phyloP scores from a whole-genome alignment of 2,797 vertebrate genomes.

The Bovichtus variegatus region DNA sequence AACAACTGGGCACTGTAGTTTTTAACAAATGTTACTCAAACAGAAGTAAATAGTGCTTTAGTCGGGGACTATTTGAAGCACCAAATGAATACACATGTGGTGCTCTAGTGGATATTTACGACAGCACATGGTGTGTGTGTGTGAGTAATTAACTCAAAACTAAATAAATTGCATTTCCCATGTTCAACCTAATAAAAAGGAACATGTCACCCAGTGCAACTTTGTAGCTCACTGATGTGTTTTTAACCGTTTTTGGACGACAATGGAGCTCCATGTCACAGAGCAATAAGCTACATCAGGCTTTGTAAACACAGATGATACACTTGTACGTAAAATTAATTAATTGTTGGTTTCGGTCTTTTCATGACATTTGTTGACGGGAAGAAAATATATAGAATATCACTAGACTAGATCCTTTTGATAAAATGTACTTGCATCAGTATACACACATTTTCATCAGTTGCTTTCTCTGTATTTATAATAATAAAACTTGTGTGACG shows the following conservation, averaged over 20 bases:
- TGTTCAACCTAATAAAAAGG: slow-evolving; percentile 9
- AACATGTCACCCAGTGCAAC: neutral
- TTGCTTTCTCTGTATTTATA: neutral
- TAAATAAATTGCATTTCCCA: neutral
- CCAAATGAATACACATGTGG: slow-evolving; percentile 7
- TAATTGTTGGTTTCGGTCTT: neutral
- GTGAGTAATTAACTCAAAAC: neutral
- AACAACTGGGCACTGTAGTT: neutral
- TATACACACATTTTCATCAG: neutral
- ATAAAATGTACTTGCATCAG: neutral
- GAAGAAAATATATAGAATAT: neutral
- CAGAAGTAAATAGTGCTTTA: neutral
- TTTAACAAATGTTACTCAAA: slow-evolving; percentile 4
- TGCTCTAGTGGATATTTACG: slow-evolving; percentile 10
- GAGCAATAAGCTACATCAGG: neutral
- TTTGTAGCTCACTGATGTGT: neutral
- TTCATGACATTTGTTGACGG: slow-evolving; percentile 11
- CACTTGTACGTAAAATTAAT: neutral
- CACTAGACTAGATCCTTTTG: neutral
- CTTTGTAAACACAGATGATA: neutral
- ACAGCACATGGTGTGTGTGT: neutral
- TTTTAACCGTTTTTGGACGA: neutral
- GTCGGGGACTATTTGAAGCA: slow-evolving; percentile 29
- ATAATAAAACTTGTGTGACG: neutral
- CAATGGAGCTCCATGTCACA: neutral